Conservation (phyloP, 2,888 invertebrate species). For the Andrena praecox region DNA sequence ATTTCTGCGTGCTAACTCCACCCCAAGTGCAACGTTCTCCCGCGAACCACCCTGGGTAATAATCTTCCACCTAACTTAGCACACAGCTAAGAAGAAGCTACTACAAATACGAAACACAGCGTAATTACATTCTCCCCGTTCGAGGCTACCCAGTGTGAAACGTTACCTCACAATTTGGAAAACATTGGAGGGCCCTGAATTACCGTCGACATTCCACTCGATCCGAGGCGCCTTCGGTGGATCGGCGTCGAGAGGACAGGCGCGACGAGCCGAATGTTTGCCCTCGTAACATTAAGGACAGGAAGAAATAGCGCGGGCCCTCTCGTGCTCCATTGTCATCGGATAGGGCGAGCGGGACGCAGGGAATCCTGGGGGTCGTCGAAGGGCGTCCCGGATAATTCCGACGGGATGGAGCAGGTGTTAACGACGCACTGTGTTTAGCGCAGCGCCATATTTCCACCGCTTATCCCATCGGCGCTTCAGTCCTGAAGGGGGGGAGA, state of each 20-base stretch:
- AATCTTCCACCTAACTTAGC: no score
- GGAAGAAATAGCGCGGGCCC: conserved; percentile 27
- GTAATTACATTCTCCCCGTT: no score
- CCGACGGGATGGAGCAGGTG: conserved; percentile 79
- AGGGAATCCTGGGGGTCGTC: conserved; percentile 29
- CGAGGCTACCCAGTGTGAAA: no score
- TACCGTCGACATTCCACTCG: not conserved
- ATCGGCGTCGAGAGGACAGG: not conserved
- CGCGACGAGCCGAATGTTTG: conserved; percentile 39
- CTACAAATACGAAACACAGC: no score
- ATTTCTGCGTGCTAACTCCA: no score
- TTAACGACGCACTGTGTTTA: conserved; percentile 77
- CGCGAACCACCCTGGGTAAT: no score
- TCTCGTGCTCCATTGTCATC: conserved; percentile 59
- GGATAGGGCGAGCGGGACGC: conserved; percentile 37
- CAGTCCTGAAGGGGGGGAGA: conserved; percentile 20
- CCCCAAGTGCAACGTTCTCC: no score
- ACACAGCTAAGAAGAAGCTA: no score
- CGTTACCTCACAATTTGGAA: not conserved
- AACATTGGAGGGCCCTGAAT: not conserved
- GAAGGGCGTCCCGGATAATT: conserved; percentile 68
- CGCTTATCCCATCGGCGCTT: conserved; percentile 67
- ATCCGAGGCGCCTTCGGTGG: no score
- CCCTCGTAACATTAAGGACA: conserved; percentile 24
- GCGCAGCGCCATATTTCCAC: conserved; percentile 70